Evolutionary conservation across 2,113 vertebrate species (phyloP).

Genomic region (Chunga burmeisteri): DNA sequence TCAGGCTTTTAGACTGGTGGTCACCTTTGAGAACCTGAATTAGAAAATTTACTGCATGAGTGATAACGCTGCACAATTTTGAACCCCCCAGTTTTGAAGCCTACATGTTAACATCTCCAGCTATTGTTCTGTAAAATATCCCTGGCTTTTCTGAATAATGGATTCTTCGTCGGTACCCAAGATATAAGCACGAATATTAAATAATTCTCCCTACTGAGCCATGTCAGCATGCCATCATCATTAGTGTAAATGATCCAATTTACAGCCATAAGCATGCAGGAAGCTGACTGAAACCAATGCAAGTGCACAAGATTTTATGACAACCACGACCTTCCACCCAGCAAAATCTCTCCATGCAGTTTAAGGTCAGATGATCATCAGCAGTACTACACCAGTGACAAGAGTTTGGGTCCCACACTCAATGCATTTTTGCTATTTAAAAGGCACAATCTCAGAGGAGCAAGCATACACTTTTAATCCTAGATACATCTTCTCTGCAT

Average conservation of each 20-base stretch:
- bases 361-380: background rate
- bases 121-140: background rate
- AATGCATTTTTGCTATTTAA: background rate
- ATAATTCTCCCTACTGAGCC: slow-evolving; percentile 2
- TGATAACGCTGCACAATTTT: background rate
- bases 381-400: background rate
- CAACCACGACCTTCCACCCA: background rate
- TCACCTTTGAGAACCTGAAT: background rate
- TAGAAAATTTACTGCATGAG: background rate
- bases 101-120: background rate
- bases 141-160: background rate
- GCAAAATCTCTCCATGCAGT: background rate
- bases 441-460: background rate
- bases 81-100: background rate
- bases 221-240: slow-evolving; percentile 4
- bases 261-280: background rate
- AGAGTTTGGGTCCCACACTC: background rate
- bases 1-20: background rate
- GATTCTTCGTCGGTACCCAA: background rate
- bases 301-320: background rate
- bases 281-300: background rate
- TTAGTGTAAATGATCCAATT: slow-evolving; percentile 42
- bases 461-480: background rate
- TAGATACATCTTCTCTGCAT: background rate
- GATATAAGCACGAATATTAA: slow-evolving; percentile 36